Conservation (phyloP, 2,888 invertebrate species). For the Drosophila algonquin region DNA sequence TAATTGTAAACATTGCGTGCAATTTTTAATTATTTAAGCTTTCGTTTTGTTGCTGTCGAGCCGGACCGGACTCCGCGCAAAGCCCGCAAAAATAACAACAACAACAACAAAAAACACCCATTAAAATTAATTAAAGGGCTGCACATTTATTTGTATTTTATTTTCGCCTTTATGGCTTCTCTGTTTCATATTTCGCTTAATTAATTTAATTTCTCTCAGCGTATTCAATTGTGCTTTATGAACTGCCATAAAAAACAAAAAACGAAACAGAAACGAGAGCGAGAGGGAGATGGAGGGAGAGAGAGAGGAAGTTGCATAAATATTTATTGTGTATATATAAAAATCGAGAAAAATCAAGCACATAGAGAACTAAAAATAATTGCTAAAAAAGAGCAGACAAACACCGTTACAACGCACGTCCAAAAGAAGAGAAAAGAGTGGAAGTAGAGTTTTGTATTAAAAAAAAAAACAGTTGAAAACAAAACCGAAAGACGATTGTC, state of each 20-base stretch:
- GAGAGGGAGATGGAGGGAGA: not conserved
- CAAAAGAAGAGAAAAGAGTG: constrained; percentile 48
- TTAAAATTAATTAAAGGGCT: constrained; percentile 79
- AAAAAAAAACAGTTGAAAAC: constrained; percentile 21
- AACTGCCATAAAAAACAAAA: constrained; percentile 77
- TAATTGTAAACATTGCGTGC: constrained; percentile 82
- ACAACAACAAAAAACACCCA: constrained; percentile 64
- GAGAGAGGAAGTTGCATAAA: constrained; percentile 61
- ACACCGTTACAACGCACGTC: constrained; percentile 68
- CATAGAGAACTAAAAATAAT: constrained; percentile 52
- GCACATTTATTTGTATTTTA: constrained; percentile 66
- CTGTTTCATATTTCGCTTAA: constrained; percentile 70
- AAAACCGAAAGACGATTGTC: constrained; percentile 62
- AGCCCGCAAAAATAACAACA: constrained; percentile 51
- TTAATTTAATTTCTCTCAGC: constrained; percentile 75
- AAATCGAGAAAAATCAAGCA: constrained; percentile 42
- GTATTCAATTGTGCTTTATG: constrained; percentile 77
- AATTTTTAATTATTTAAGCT: constrained; percentile 83
- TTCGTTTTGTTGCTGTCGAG: constrained; percentile 53
- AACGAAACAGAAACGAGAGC: constrained; percentile 20
- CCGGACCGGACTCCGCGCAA: constrained; percentile 1
- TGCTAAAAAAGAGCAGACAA: constrained; percentile 54
- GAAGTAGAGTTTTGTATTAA: constrained; percentile 29
- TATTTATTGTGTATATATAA: constrained; percentile 60
- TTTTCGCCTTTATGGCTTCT: constrained; percentile 61